Base-by-base conservation (phyloP, 2,888 invertebrate species). In the Andrena bicolor region DNA sequence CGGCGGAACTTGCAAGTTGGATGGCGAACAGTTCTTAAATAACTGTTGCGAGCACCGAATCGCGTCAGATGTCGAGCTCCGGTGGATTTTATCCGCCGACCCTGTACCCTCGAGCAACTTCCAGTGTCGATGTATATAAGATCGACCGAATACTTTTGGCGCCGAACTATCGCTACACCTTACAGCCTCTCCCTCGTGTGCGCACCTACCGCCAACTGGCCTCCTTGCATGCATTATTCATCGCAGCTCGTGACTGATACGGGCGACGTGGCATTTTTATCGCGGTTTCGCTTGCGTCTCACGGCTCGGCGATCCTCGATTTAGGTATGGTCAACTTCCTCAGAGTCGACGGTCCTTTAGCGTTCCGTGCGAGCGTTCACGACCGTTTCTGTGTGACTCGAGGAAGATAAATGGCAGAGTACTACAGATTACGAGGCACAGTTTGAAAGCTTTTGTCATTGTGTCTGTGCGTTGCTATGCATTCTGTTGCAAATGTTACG, bases 191-290 rank as follows among this genome's bases (percentile, higher is more conserved):
- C 74, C 32, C 66, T 70, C 70, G 48, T 58, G 32, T 28, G 20
- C 58, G 3, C 76, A 41, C 32, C 26, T 66, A 26, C 35, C 53
- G 32, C 28, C 32, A n/a, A 30, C 60, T 30, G 58, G 56, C 20
- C 66, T 63, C 76, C 75, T 58, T 83, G 85, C 87, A 91, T 93
- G 90, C 90, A 93, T 93, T 93, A 93, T 93, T 93, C 93, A 92
- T 89, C 85, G 71, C 51, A 89, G 88, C 90, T 92, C 91, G 91
- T 92, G 92, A 93, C 91, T 91, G 92, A 93, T 93, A 91, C 90
- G 82, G 77, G 30, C 86, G 89, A 92, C 93, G 93, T 93, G 92
- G 88, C 87, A 91, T 90, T 90, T 90, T 91, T 90, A 86, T 35
- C 74, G 71, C 78, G 78, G 81, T 86, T 88, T 82, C 65, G 87